Conservation (phyloP, 37 sponge, comb jelly and placozoan genomes). For the Halichondria panicea region DNA sequence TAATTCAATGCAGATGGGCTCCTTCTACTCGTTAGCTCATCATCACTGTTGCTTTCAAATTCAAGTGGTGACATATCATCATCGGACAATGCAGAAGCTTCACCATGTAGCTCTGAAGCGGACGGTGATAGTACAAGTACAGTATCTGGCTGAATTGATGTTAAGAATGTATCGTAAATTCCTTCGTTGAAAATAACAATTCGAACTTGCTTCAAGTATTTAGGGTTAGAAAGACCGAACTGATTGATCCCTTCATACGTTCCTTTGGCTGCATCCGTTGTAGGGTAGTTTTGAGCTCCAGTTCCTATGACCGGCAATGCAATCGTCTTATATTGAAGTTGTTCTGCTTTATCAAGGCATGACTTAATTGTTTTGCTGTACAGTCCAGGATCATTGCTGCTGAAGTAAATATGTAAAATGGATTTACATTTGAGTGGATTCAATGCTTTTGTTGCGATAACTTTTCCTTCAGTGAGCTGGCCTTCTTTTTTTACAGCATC, state of each 20-base stretch:
- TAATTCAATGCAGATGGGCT: no score
- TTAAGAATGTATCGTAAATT: conserved; percentile 12
- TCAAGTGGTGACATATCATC: no score
- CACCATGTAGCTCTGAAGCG: no score
- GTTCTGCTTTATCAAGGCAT: conserved; percentile 38
- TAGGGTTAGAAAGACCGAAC: conserved; percentile 8
- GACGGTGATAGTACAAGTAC: no score
- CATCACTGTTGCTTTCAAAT: no score
- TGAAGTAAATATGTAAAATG: conserved; percentile 40
- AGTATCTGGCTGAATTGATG: no score
- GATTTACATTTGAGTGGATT: conserved; percentile 38
- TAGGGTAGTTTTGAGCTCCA: conserved; percentile 20
- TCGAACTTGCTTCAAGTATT: not conserved
- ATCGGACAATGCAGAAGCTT: no score
- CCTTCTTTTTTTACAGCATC: not conserved
- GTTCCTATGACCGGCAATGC: conserved; percentile 73
- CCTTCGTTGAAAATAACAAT: conserved; percentile 32
- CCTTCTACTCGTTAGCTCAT: no score
- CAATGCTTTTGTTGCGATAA: conserved; percentile 23
- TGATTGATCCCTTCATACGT: conserved; percentile 30
- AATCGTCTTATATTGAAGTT: conserved; percentile 20
- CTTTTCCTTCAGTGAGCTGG: conserved; percentile 26
- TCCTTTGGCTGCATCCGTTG: conserved; percentile 32
- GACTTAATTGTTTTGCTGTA: conserved; percentile 4
- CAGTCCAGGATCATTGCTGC: not conserved